Conservation (phyloP, 1,140 invertebrate species). For the Drepana arcuata region DNA sequence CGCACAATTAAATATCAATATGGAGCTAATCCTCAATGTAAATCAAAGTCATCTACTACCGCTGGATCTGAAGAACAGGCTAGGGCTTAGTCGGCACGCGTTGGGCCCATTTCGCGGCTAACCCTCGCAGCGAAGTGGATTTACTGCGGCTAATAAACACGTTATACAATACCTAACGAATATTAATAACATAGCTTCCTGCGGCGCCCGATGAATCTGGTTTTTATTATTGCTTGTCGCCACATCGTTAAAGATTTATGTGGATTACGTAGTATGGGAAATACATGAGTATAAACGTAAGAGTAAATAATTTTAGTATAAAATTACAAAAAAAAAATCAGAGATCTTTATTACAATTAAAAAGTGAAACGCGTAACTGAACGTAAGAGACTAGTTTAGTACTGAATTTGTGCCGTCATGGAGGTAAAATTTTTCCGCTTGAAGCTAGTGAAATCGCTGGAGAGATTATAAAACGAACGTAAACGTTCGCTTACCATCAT, state of each 20-base stretch:
- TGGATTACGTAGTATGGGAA: no score
- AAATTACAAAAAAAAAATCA: no score
- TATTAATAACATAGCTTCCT: conserved; percentile 53
- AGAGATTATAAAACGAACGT: no score
- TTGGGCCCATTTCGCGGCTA: conserved; percentile 40
- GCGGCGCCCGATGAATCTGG: conserved; percentile 34
- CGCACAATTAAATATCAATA: background rate
- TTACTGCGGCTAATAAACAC: conserved; percentile 57
- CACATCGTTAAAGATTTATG: conserved; percentile 19
- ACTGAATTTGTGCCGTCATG: no score
- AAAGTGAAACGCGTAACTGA: no score
- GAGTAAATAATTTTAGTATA: no score
- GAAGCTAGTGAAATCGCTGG: no score
- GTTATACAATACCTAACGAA: conserved; percentile 47
- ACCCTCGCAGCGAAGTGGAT: conserved; percentile 25
- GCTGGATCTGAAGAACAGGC: conserved; percentile 45
- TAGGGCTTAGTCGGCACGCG: conserved; percentile 49
- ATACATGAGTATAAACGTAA: no score
- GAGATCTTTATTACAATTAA: no score
- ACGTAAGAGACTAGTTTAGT: no score
- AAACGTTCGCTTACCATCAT: no score
- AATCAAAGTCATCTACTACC: conserved; percentile 46
- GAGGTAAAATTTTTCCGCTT: no score
- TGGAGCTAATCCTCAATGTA: conserved; percentile 40
- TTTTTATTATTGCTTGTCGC: conserved; percentile 36